Evolutionary conservation across 2,888 invertebrate genomes (phyloP).

Genomic region (Tetranychus truncatus): DNA sequence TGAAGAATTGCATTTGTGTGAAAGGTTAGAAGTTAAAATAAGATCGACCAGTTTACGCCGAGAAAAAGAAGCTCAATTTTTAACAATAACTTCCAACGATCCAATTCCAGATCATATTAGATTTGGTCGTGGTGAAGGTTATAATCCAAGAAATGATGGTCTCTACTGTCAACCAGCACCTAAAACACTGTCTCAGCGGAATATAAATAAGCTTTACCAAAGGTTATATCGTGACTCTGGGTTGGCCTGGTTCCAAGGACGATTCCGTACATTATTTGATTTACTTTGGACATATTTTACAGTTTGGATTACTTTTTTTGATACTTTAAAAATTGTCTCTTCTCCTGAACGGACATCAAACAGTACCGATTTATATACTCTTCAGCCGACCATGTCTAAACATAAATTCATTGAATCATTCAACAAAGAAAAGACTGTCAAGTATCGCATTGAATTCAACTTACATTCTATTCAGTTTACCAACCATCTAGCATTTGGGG

Average conservation of each 20-base stretch:
- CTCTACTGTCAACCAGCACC: not conserved
- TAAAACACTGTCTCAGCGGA: not conserved
- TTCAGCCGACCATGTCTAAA: not conserved
- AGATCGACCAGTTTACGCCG: not conserved
- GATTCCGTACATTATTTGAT: not conserved
- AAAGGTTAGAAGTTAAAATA: not conserved
- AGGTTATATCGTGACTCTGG: slow-evolving; percentile 8
- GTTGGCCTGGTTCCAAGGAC: not conserved
- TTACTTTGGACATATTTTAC: slow-evolving; percentile 5
- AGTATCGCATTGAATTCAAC: not conserved
- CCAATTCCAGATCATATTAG: not conserved
- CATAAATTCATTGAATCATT: not conserved
- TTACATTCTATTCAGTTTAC: not conserved
- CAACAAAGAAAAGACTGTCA: not conserved
- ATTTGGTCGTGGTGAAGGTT: not conserved
- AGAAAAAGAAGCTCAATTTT: not conserved
- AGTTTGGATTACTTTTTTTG: not conserved
- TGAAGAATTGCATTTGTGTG: not conserved
- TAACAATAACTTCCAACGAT: not conserved
- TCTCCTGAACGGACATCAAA: not conserved
- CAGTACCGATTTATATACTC: not conserved
- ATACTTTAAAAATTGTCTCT: not conserved
- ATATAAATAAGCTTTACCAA: not conserved
- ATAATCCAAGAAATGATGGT: not conserved
- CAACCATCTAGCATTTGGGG: not conserved